phyloP scores from a whole-genome alignment of 2,113 vertebrate species.

The Pavo muticus region DNA sequence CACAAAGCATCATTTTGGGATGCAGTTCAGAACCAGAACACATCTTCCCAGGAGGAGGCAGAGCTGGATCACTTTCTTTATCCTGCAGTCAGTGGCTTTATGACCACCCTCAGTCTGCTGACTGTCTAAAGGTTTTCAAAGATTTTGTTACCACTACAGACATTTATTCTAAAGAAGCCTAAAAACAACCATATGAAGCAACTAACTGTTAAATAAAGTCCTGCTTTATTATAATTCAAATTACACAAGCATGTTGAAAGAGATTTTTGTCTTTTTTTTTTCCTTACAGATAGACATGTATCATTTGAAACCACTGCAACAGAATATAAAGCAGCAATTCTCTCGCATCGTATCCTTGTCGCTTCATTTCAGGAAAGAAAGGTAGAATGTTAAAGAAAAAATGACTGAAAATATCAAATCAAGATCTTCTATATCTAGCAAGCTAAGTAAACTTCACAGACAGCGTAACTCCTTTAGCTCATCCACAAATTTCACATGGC shows the following conservation, averaged over 20 bases:
- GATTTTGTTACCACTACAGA: not conserved
- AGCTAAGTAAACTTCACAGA: not conserved
- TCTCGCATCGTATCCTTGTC: not conserved
- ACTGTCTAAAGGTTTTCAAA: not conserved
- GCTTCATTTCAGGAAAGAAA: not conserved
- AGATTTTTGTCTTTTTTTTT: not conserved
- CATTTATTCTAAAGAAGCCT: not conserved
- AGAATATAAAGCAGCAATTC: not conserved
- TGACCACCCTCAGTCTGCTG: not conserved
- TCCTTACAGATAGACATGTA: not conserved
- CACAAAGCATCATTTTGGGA: rapidly evolving
- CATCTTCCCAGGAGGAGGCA: not conserved
- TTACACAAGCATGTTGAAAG: not conserved
- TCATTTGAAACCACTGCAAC: not conserved
- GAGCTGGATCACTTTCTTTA: not conserved
- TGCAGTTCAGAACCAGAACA: not conserved
- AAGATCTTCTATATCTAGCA: not conserved
- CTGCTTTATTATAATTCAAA: constrained; percentile 9
- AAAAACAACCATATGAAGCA: not conserved
- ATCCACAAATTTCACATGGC: not conserved
- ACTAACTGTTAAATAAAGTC: not conserved
- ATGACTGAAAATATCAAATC: not conserved
- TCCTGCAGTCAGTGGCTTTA: not conserved
- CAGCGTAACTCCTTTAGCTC: not conserved
- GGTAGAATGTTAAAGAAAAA: not conserved